phyloP scores from a whole-genome alignment of 2,888 invertebrate species.

The Gordius sp. region DNA sequence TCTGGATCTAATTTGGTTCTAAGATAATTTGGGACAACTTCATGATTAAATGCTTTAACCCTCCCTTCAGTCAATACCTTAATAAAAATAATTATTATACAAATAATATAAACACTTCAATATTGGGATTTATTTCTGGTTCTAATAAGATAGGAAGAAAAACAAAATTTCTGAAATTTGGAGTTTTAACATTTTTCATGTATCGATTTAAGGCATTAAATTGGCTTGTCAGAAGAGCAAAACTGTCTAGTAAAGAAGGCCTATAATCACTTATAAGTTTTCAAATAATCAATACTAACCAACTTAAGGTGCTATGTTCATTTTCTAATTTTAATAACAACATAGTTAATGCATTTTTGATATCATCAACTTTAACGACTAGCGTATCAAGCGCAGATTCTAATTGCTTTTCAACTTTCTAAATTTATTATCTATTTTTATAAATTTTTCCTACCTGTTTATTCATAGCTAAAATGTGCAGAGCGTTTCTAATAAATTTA shows the following conservation, averaged over 20 bases:
- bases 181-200: not conserved
- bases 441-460: too few species aligned
- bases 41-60: conserved; percentile 9
- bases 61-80: not conserved
- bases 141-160: conserved; percentile 1
- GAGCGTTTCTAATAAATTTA: too few species aligned
- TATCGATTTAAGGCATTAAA: conserved; percentile 6
- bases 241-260: conserved; percentile 5
- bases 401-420: conserved; percentile 12
- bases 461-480: too few species aligned
- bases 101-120: conserved; percentile 1
- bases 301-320: not conserved
- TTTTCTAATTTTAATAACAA: conserved; percentile 10
- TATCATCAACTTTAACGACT: not conserved
- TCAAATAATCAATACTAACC: not conserved
- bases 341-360: not conserved
- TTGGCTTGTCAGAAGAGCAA: not conserved
- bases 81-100: not conserved
- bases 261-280: not conserved
- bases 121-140: conserved; percentile 7
- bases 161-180: conserved; percentile 12
- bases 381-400: conserved; percentile 5
- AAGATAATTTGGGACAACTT: conserved; percentile 2
- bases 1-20: conserved; percentile 6
- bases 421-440: too few species aligned